Base-by-base conservation (phyloP, 2,888 invertebrate genomes). In the Argynnis bischoffii region DNA sequence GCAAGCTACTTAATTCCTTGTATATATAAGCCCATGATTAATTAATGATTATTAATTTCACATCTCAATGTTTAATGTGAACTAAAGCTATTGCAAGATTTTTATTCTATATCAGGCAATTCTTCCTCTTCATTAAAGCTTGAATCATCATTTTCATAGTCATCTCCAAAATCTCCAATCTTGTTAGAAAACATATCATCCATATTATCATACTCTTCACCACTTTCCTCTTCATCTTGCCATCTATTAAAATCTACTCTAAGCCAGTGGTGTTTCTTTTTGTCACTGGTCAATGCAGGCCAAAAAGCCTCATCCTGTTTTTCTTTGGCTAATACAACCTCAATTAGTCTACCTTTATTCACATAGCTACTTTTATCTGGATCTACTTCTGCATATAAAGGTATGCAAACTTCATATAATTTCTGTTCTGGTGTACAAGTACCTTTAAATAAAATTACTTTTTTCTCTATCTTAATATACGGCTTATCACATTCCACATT, bases 191-290 rank as follows among this genome's bases (percentile, higher is more conserved):
- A 87, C 84, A 89, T 87, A 66, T 89, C 87, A 76, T 84, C 85
- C 81, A 82, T 82, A 41, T 84, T 82, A 72, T 85, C 84, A 70
- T 82, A 71, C 54, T 97, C 98, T 77, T 96, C 96, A 13, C 96
- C 97, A 69, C 96, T 97, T 69, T 99, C 99, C 80, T 98, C 97
- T 89, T 99, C 99, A 92, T 99, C 99, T 86, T 96, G 96, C 99
- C 99, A 99, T 89, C 98, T 98, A 83, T 97, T 96, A 86, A 99
- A 99, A 85, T 99, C 99, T 75, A 98, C 96, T 93, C 98, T 99
- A 74, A 99, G 94, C 98, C 98, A 99, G 86, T 98, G 98, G 80
- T 96, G 95, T 92, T 99, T 98, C 85, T 95, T 95, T 78, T 95
- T 96, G 77, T 97, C 97, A 85, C 96, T 96, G 56, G 97, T 96